phyloP scores from a whole-genome alignment of 2,797 vertebrate genomes.

The Hydrophis major region DNA sequence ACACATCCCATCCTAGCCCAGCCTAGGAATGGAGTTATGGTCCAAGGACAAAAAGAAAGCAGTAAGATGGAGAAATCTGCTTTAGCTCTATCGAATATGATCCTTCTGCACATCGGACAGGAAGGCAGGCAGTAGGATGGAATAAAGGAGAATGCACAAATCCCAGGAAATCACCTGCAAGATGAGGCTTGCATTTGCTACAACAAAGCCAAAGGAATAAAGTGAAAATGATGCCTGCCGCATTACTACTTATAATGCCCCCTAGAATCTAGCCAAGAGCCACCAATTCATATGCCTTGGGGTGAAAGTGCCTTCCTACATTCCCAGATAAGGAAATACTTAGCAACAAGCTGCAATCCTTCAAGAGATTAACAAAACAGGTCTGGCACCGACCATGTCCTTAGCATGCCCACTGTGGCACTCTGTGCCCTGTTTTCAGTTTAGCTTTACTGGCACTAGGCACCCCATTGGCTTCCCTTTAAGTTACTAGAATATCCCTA shows the following conservation, averaged over 20 bases:
- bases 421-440: background rate
- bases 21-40: background rate
- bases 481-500: background rate
- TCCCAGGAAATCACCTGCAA: background rate
- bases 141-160: background rate
- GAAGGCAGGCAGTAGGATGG: background rate
- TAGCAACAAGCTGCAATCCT: background rate
- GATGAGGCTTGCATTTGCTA: constrained; percentile 7
- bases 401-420: background rate
- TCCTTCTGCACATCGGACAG: background rate
- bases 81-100: background rate
- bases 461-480: background rate
- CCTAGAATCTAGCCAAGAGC: background rate
- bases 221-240: background rate
- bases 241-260: background rate
- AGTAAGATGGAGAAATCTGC: background rate
- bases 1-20: background rate
- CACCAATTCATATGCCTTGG: background rate
- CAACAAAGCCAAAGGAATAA: constrained; percentile 9
- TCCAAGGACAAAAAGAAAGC: background rate
- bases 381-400: background rate
- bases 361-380: background rate
- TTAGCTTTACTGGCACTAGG: background rate
- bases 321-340: background rate
- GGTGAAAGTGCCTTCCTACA: background rate